Conservation (phyloP, 2,797 vertebrate species). For the Mormyrus proboscirostris region DNA sequence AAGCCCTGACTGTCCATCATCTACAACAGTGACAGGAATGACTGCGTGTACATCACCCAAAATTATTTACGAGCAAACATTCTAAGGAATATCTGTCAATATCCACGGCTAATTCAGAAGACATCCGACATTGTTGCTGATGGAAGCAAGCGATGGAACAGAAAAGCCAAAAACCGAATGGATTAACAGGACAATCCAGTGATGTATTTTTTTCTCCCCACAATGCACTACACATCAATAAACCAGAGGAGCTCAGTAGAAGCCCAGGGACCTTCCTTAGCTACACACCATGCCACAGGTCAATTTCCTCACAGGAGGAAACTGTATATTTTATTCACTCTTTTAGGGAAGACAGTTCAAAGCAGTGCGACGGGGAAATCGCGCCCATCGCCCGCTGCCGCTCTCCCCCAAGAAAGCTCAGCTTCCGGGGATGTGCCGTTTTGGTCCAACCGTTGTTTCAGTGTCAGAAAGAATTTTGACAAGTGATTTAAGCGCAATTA, state of each 20-base stretch:
- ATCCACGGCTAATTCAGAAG: not conserved
- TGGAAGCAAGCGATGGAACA: not conserved
- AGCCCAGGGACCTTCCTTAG: not conserved
- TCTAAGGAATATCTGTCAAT: not conserved
- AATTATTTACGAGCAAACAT: not conserved
- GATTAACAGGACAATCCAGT: not conserved
- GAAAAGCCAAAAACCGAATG: not conserved
- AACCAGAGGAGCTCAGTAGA: not conserved
- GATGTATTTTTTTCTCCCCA: not conserved
- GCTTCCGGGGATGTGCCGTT: not conserved
- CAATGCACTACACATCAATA: constrained; percentile 5
- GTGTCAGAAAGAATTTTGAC: not conserved
- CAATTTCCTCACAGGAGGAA: not conserved
- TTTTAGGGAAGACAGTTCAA: constrained; percentile 7
- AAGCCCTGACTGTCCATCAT: not conserved
- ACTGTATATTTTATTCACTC: constrained; percentile 16
- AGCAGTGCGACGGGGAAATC: not conserved
- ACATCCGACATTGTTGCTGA: not conserved
- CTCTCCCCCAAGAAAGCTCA: not conserved
- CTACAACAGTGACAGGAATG: not conserved
- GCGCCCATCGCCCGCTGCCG: not conserved
- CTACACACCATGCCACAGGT: not conserved
- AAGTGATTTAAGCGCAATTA: not conserved
- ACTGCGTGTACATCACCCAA: not conserved
- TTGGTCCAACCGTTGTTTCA: not conserved